Conservation (phyloP, 1,140 invertebrate species). For the Brachionus calyciflorus region DNA sequence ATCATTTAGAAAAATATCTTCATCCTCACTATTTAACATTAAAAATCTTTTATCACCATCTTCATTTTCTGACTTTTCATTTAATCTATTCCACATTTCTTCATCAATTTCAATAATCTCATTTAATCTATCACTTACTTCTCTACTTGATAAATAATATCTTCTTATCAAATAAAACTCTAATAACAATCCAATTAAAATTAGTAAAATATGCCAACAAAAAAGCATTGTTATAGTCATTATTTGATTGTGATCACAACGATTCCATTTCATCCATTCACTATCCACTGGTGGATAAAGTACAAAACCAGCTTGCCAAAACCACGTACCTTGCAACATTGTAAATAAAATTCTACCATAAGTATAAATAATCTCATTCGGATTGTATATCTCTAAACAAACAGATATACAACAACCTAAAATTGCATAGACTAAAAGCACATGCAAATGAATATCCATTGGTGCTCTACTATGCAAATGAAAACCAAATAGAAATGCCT, state of each 20-base stretch:
- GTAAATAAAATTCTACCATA: slow-evolving; percentile 58
- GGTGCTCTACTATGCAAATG: slow-evolving; percentile 62
- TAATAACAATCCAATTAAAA: slow-evolving; percentile 3
- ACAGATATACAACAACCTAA: slow-evolving; percentile 52
- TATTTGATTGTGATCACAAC: slow-evolving; percentile 57
- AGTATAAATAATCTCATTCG: slow-evolving; percentile 55
- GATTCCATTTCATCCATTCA: slow-evolving; percentile 52
- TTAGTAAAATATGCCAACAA: slow-evolving; percentile 48
- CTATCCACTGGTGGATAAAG: slow-evolving; percentile 59
- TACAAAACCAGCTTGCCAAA: slow-evolving; percentile 63
- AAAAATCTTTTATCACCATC: too few relatives aligned
- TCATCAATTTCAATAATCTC: too few relatives aligned
- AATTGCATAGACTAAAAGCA: slow-evolving; percentile 61
- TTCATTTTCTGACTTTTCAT: too few relatives aligned
- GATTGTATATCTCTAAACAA: slow-evolving; percentile 59
- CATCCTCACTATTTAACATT: too few relatives aligned
- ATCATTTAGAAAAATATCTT: too few relatives aligned
- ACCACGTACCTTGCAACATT: slow-evolving; percentile 64
- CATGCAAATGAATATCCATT: slow-evolving; percentile 63
- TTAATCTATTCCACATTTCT: too few relatives aligned
- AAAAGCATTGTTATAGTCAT: slow-evolving; percentile 61
- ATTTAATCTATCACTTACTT: too few relatives aligned
- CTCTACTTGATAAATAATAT: neutral
- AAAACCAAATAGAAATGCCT: slow-evolving; percentile 62
- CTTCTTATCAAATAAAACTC: neutral